Percentiles rank a stretch among this genome's conserved stretches.
Conservation (phyloP, 2,113 vertebrate species). For the Protobothrops mucrosquamatus region DNA sequence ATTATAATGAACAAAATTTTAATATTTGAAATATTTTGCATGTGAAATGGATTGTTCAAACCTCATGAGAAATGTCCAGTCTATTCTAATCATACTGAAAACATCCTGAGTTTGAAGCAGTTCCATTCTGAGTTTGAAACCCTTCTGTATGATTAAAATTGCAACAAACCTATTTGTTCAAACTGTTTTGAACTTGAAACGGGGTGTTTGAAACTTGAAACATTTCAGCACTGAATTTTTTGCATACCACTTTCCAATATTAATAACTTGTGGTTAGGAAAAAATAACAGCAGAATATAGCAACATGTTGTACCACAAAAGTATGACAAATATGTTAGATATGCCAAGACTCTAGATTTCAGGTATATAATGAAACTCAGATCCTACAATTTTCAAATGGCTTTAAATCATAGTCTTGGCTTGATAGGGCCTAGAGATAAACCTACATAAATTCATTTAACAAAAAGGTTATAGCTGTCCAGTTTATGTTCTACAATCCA, state of each 20-base stretch:
- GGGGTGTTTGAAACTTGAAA: neutral
- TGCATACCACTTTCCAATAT: neutral
- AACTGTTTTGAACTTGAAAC: neutral
- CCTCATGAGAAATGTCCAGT: neutral
- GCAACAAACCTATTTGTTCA: neutral
- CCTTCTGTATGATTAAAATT: neutral
- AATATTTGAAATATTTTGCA: neutral
- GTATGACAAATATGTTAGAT: neutral
- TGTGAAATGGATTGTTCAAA: neutral
- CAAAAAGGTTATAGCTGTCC: neutral
- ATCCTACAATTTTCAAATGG: neutral
- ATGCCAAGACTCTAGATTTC: neutral
- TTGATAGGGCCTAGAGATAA: neutral
- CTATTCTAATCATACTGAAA: neutral
- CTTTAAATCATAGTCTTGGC: neutral
- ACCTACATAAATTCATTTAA: neutral
- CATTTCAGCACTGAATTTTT: neutral
- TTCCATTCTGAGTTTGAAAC: neutral
- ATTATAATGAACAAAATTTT: neutral
- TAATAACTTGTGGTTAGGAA: neutral
- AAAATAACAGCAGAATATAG: constrained; percentile 1
- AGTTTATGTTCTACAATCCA: neutral
- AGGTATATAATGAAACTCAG: neutral
- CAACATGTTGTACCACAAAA: neutral
- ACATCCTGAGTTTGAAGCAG: neutral